Evolutionary conservation across 92 coral and sea anemone genomes (phyloP), one percentile per base, ranked within the genome.

Genomic region (Porites cylindrica): DNA sequence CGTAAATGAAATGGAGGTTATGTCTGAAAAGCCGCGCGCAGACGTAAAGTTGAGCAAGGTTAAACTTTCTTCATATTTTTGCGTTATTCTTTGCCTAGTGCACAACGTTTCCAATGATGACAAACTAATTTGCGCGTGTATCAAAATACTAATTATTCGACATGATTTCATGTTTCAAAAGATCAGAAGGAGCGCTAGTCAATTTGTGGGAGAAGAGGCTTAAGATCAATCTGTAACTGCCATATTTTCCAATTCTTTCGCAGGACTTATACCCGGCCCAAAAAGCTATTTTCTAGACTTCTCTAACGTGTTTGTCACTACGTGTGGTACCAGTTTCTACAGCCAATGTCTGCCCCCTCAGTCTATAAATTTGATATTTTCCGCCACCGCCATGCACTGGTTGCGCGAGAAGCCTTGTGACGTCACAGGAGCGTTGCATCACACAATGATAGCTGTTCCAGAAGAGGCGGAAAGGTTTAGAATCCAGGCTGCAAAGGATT

Each of bases 331-430:
- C 24, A 91, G 83, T 61, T 94, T 94, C 88, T 94, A 86, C 72
- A 89, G 86, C 51, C 98, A 92, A 73, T 94, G 98, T 69, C 84
- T 92, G 8, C 95, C 98, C 19, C 74, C 77, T 21, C 81, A 85
- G 66, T 81, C 86, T 29, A 71, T 94, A 1, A 80, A 76, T 56
- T 91, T 94, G 58, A 83, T 89, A 11, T 94, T 89, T 60, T 94
- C 97, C 13, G 77, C 97, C 29, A 94, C 95, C 7, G 90, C 95
- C 23, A 83, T 94, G 95, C 97, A 94, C 79, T 94, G 97, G 97
- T 68, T 94, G 86, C 91, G 86, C 51, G 89, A 79, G 74, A 94
- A 92, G 72, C 97, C 97, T 16, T 94, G 95, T 81, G 68, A 84
- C 87, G 88, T 94, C 73, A 91, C 95, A 9, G 97, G 97, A 9